These are phyloP conservation scores for Percopsis omiscomaycus DNA, from an alignment of 2,797 vertebrate genomes.

Conservation along the genomic window DNA sequence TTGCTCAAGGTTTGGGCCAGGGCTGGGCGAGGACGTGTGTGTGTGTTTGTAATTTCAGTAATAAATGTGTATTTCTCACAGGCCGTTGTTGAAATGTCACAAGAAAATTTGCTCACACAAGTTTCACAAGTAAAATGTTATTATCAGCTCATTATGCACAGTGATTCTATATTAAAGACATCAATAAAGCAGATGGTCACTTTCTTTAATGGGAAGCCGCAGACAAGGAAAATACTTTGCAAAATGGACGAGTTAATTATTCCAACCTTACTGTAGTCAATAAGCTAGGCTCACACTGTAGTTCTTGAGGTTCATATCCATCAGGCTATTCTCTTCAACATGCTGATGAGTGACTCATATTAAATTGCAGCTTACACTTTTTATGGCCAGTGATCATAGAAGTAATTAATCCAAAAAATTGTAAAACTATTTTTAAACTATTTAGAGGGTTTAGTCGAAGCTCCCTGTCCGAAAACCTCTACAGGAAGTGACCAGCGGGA, in stretches of 20 bases:
- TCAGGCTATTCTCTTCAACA: constrained; percentile 9
- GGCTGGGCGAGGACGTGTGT: constrained; percentile 5
- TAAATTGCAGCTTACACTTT: constrained; percentile 5
- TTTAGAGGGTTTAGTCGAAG: constrained; percentile 39
- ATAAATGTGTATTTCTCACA: no score
- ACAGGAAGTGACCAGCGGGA: constrained; percentile 41
- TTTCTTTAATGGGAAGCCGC: constrained; percentile 13
- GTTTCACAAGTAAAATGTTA: constrained; percentile 31
- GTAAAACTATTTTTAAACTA: constrained; percentile 24
- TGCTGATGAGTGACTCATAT: constrained; percentile 11
- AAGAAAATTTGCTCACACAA: constrained; percentile 21
- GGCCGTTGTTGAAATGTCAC: background rate
- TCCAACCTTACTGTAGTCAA: constrained; percentile 5
- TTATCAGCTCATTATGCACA: constrained; percentile 42
- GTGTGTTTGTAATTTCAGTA: no score
- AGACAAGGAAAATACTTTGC: constrained; percentile 6
- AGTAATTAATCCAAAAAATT: constrained; percentile 35
- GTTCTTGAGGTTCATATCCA: constrained; percentile 7
- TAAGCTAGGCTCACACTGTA: constrained; percentile 26
- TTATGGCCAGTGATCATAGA: constrained; percentile 6
- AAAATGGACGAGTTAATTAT: constrained; percentile 46
- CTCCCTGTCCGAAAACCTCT: constrained; percentile 45
- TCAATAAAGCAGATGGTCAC: constrained; percentile 6
- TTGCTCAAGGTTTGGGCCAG: constrained; percentile 56
- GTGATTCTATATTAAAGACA: constrained; percentile 18